Evolutionary conservation across 2,888 invertebrate genomes (phyloP).

Genomic region (Zaprionus obscuricornis): DNA sequence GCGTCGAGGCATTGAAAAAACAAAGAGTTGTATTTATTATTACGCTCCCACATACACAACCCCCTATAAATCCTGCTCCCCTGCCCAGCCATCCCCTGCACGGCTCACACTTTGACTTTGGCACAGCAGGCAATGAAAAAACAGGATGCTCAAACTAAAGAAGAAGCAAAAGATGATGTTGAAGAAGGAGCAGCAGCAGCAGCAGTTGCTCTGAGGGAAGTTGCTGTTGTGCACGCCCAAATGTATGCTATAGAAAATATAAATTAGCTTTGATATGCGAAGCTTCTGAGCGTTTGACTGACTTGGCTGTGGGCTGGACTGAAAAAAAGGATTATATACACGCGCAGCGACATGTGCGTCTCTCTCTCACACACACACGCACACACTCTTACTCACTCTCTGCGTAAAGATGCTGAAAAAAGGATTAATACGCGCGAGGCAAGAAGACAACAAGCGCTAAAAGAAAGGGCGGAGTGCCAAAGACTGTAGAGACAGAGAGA

Average conservation of each 20-base stretch:
- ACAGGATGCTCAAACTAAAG: slow-evolving; percentile 41
- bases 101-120: slow-evolving; percentile 12
- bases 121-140: slow-evolving; percentile 49
- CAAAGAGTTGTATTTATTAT: slow-evolving; percentile 70
- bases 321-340: slow-evolving; percentile 77
- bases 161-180: slow-evolving; percentile 39
- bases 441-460: slow-evolving; percentile 42
- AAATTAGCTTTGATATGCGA: slow-evolving; percentile 79
- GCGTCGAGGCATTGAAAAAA: slow-evolving; percentile 60
- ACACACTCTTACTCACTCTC: too few species aligned
- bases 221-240: slow-evolving; percentile 60
- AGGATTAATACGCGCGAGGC: slow-evolving; percentile 73
- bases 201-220: slow-evolving; percentile 22
- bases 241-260: slow-evolving; percentile 79
- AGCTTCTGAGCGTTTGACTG: slow-evolving; percentile 61
- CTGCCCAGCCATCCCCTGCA: not conserved
- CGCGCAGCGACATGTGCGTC: slow-evolving; percentile 44
- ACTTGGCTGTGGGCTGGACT: slow-evolving; percentile 36
- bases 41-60: slow-evolving; percentile 21
- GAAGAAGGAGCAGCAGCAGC: slow-evolving; percentile 33
- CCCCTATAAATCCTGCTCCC: not conserved
- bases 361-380: too few species aligned
- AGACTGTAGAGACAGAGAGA: not conserved
- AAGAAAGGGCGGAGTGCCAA: slow-evolving; percentile 2
- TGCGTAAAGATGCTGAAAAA: slow-evolving; percentile 77